Base-by-base conservation (phyloP, 2,113 vertebrate genomes). In the Cyanoderma ruficeps region DNA sequence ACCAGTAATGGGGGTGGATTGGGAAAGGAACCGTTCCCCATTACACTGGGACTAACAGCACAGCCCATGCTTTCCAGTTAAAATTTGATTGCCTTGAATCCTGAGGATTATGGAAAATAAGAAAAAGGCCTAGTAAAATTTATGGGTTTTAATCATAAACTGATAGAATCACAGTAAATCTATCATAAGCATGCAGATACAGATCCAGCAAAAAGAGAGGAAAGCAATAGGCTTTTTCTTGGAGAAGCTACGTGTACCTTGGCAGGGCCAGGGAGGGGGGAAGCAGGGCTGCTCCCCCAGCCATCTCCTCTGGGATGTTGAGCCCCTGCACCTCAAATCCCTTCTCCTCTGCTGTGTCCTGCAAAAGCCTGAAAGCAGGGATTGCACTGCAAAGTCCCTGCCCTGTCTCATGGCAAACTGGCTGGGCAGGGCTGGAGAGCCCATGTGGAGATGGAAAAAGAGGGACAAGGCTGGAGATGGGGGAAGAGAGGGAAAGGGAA, bases 131-230 rank as follows among this genome's bases (percentile, higher is more conserved):
- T 81, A 90, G 84, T 91, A 92, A 96, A 96, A 96, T 94, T 91
- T 94, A 96, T 94, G 87, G 35, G 23, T 81, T 97, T 97, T 97
- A 96, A 96, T 97, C 93, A 96, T 70, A 90, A 93, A 92, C 64
- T 5, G 14, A 93, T 83, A 63, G 92, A 93, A 94, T 96, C 68
- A 64, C 87, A 50, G 90, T 87, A 94, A 96, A 97, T 96, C 94
- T 81, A 61, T 94, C 88, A 83, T 69, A 71, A 82, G 65, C 70
- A 71, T 68, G 80, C 77, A 76, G 91, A 90, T 87, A 57, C 1
- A 10, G 74, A 61, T 59, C 52, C 42, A 41, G 87, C 27, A 57
- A 37, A 44, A 77, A 24, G 61, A 65, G 25, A 71, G 49, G 82
- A 79, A 86, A 83, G 75, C 41, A 33, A 42, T 9, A 50, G 60